Conservation (phyloP, 2,797 vertebrate species). For the Hoplostethus atlanticus region DNA sequence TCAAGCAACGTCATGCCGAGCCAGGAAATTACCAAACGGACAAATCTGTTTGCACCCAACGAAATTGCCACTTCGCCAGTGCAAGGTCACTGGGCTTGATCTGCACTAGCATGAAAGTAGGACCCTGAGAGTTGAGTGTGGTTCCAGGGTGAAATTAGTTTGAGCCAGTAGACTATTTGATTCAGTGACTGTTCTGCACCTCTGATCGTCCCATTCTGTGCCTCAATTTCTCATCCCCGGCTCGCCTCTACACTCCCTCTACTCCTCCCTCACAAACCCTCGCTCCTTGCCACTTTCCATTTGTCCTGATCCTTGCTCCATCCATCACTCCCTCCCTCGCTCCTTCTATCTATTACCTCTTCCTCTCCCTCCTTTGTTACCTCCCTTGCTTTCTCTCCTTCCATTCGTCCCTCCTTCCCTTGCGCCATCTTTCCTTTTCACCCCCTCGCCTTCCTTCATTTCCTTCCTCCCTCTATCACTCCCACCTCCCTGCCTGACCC, state of each 20-base stretch:
- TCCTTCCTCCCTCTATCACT: neutral
- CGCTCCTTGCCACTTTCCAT: constrained; percentile 3
- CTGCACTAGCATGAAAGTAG: too few species aligned
- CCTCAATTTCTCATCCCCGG: constrained; percentile 46
- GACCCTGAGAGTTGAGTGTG: neutral
- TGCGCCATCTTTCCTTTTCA: neutral
- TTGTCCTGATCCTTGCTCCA: constrained; percentile 30
- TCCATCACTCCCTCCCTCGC: neutral
- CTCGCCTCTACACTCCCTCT: constrained; percentile 16
- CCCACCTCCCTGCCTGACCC: neutral
- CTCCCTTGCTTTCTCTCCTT: neutral
- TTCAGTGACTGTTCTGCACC: constrained; percentile 22
- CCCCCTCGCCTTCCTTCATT: neutral
- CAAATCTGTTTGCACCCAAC: neutral
- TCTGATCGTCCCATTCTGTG: constrained; percentile 25
- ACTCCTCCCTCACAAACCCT: neutral
- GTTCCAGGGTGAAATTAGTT: constrained; percentile 52
- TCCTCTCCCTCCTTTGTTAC: neutral
- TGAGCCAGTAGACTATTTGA: constrained; percentile 31
- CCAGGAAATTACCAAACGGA: neutral
- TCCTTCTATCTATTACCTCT: constrained; percentile 4
- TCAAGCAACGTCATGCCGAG: too few species aligned
- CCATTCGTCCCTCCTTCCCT: constrained; percentile 2
- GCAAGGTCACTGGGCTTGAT: too few species aligned
- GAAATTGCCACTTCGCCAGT: too few species aligned